A percentile compares a stretch with the other conserved stretches of the same genome.
These are phyloP conservation scores for Erebia palarica DNA, from an alignment of 2,888 invertebrate genomes.

Conservation along the genomic window DNA sequence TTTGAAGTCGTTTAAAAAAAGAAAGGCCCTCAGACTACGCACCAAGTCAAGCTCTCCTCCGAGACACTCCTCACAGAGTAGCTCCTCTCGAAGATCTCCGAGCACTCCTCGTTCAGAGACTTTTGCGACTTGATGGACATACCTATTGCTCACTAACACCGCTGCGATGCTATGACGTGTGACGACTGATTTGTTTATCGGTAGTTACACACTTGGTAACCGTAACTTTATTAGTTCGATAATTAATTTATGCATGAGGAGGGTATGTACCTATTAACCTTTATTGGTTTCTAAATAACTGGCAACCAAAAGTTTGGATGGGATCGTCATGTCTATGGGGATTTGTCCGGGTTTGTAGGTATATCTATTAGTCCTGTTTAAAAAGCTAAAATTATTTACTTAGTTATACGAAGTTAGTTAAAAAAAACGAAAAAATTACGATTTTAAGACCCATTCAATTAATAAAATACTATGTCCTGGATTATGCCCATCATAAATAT, in stretches of 20 bases:
- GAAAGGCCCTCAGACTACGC: constrained; percentile 25
- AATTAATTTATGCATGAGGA: background rate
- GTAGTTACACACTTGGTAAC: background rate
- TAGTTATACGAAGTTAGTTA: no score
- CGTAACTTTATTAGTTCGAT: constrained; percentile 26
- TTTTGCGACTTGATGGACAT: constrained; percentile 75
- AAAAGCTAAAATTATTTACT: no score
- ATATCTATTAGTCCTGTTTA: no score
- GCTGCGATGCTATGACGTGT: no score
- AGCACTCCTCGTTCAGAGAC: constrained; percentile 67
- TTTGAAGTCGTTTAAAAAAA: background rate
- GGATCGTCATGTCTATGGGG: background rate
- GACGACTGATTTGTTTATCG: background rate
- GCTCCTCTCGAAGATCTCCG: constrained; percentile 68
- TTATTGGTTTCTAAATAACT: no score
- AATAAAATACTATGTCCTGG: no score
- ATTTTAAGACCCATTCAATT: no score
- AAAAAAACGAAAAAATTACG: no score
- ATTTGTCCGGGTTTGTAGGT: no score
- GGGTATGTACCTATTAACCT: no score
- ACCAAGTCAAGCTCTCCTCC: constrained; percentile 68
- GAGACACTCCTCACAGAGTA: constrained; percentile 66
- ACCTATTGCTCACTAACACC: constrained; percentile 34
- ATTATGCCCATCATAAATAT: no score
- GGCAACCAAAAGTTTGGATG: background rate